Base-by-base conservation (phyloP, 2,113 vertebrate species). In the Gavialis gangeticus region DNA sequence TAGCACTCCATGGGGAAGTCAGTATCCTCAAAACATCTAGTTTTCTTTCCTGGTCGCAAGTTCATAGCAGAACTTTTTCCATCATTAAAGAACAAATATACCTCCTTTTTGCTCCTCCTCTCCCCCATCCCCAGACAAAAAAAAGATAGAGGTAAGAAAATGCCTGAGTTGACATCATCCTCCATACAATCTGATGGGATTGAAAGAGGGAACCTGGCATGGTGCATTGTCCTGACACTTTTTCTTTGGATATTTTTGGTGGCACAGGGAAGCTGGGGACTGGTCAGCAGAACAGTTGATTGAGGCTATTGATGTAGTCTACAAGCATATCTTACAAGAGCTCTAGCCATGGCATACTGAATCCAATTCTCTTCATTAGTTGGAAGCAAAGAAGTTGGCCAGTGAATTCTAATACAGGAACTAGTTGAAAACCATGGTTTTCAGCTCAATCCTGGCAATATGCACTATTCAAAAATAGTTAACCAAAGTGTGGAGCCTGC, bases 171-270 rank as follows among this genome's bases (percentile, higher is more conserved):
- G n/a, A 91, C 84, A 80, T 19, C 18, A 84, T 92, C 66, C 2
- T 10, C 10, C 3, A 1, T 57, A 13, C 0, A 0, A 77, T n/a
- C 57, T 10, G 60, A 4, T 82, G 54, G 63, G 2, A 59, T 18
- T 86, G 63, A 73, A 62, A 37, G 22, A 54, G 18, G n/a, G 57
- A 79, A 37, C 34, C 21, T 21, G 37, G 67, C 19, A 37, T 30
- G 16, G 0, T 21, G 22, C 19, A 56, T 64, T 60, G 12, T 1
- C 58, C 7, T 75, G 4, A 19, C 75, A 21, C 7, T 85, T 4
- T 80, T 79, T 25, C 28, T 69, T 13, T 82, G n/a, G 60, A 7
- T 46, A 46, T 46, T 46, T 46, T 46, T 46, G 46, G 46, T 71
- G 57, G 54, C 6, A 60, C 12, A 28, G 4, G 17, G 37, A 4